Evolutionary conservation across 2,888 invertebrate genomes (phyloP).

Genomic region (Trissolcus japonicus): DNA sequence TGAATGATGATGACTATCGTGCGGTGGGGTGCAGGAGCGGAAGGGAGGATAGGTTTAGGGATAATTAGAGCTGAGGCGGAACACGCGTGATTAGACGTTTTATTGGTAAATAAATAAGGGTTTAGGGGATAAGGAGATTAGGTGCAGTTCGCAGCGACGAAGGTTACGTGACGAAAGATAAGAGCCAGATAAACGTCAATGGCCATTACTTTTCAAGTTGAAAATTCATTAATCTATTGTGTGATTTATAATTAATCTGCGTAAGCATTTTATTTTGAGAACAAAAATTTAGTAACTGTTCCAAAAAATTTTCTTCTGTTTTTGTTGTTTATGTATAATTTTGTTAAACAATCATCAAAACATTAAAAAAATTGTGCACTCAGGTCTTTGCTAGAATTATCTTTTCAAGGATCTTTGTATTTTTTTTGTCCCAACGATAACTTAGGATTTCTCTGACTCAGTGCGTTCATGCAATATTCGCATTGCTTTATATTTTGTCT

Average conservation of each 20-base stretch:
- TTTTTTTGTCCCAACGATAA: no score
- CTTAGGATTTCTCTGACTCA: neutral
- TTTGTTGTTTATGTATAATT: no score
- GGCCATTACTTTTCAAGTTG: neutral
- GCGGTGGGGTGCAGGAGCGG: neutral
- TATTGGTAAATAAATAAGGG: slow-evolving; percentile 33
- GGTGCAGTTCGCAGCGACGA: neutral
- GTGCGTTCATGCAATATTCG: neutral
- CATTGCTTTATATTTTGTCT: neutral
- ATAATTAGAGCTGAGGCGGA: slow-evolving; percentile 25
- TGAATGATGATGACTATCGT: slow-evolving; percentile 33
- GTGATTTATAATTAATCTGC: no score
- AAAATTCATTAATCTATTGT: neutral
- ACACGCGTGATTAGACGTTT: slow-evolving; percentile 34
- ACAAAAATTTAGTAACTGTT: no score
- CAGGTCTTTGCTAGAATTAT: no score
- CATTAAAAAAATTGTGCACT: no score
- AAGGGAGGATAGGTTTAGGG: slow-evolving; percentile 11
- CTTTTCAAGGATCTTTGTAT: no score
- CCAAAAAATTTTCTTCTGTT: no score
- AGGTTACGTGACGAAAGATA: slow-evolving; percentile 6
- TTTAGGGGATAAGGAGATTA: slow-evolving; percentile 32
- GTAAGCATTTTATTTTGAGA: no score
- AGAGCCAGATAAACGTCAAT: slow-evolving; percentile 1
- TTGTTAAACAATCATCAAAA: no score